Percentiles rank a stretch among this genome's conserved stretches.
These are phyloP conservation scores for Odobenus rosmarus DNA, from an alignment of 2,113 vertebrate species.

Conservation along the genomic window DNA sequence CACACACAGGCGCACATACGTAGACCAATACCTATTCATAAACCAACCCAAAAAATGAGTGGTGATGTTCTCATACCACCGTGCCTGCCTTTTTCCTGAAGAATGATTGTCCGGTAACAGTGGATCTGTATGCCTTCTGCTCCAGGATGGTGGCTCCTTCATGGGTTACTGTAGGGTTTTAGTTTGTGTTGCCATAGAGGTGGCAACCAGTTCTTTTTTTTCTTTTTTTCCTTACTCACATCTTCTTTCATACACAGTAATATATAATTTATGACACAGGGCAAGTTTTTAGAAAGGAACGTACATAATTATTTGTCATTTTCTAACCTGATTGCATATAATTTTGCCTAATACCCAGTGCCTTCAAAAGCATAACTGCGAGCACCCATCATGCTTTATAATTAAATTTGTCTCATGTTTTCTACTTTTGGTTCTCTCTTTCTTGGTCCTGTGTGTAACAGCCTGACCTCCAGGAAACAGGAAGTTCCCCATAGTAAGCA, in stretches of 20 bases:
- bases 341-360: not conserved
- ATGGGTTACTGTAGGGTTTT: not conserved
- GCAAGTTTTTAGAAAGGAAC: constrained; percentile 4
- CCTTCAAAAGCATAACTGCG: not conserved
- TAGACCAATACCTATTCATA: not conserved
- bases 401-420: not conserved
- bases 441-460: not conserved
- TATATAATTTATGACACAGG: not conserved
- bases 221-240: not conserved
- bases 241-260: not conserved
- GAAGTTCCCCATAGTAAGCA: not conserved
- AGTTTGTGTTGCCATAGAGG: not conserved
- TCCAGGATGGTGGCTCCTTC: not conserved
- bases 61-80: not conserved
- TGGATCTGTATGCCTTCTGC: too few relatives aligned
- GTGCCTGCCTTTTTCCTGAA: not conserved
- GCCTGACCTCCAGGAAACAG: not conserved
- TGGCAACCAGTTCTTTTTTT: not conserved
- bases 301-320: not conserved
- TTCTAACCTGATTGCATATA: not conserved
- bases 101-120: fast-evolving
- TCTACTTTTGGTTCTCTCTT: not conserved
- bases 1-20: not conserved
- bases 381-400: not conserved
- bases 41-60: not conserved